Evolutionary conservation across 2,797 vertebrate genomes (phyloP).

Genomic region (Cephalopachus bancanus): DNA sequence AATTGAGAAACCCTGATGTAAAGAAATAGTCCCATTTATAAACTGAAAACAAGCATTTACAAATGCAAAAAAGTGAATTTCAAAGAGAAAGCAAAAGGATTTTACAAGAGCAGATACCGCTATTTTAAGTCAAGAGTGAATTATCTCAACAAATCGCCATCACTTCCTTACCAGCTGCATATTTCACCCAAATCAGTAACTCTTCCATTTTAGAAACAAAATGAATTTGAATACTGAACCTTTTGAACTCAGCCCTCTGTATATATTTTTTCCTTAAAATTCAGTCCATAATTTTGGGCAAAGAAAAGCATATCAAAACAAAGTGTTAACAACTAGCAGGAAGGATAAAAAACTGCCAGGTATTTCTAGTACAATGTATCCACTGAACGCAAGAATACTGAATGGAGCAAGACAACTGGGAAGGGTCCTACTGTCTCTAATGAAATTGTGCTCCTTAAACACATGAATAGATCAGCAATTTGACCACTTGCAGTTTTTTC

Average conservation of each 20-base stretch:
- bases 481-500: conserved; percentile 55
- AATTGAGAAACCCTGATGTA: not conserved
- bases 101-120: conserved; percentile 34
- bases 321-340: conserved; percentile 55
- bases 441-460: conserved; percentile 54
- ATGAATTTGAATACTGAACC: conserved; percentile 30
- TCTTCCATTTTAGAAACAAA: conserved; percentile 64
- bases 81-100: conserved; percentile 36
- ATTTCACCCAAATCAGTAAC: not conserved
- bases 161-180: conserved; percentile 28
- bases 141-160: not conserved
- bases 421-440: not conserved
- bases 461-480: conserved; percentile 32
- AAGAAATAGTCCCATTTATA: not conserved
- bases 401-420: conserved; percentile 11
- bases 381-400: not conserved
- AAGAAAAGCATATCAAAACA: conserved; percentile 63
- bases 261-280: conserved; percentile 50
- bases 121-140: conserved; percentile 6
- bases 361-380: conserved; percentile 29
- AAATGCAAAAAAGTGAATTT: conserved; percentile 32
- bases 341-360: conserved; percentile 53
- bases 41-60: conserved; percentile 27
- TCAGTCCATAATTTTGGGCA: conserved; percentile 24
- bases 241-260: conserved; percentile 35